phyloP scores from a whole-genome alignment of 2,797 vertebrate species.

The Macroramphosus scolopax region DNA sequence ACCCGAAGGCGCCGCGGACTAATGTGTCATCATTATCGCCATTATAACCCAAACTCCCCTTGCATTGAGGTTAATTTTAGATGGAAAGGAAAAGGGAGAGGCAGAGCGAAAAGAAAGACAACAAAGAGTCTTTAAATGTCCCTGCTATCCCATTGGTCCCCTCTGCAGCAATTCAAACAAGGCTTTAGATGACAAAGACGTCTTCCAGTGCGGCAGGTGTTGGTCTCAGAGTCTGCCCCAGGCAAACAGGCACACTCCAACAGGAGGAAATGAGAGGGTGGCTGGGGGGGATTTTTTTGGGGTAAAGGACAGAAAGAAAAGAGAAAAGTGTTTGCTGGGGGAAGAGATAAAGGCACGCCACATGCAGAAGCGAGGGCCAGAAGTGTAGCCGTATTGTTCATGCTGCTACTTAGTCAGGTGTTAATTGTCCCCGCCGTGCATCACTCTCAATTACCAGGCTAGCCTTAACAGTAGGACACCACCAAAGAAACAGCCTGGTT shows the following conservation, averaged over 20 bases:
- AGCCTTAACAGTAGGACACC: conserved; percentile 65
- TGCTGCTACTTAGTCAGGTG: conserved; percentile 81
- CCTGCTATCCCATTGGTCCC: conserved; percentile 77
- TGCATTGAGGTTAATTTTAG: conserved; percentile 27
- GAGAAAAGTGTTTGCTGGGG: conserved; percentile 70
- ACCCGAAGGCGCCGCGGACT: too few species aligned
- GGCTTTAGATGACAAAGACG: conserved; percentile 87
- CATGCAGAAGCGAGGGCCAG: conserved; percentile 80
- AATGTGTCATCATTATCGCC: conserved; percentile 32
- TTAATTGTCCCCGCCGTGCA: conserved; percentile 76
- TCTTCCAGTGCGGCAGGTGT: conserved; percentile 90
- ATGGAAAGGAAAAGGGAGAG: conserved; percentile 32
- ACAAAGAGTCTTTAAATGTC: conserved; percentile 69
- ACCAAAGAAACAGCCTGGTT: conserved; percentile 63
- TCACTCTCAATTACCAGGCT: conserved; percentile 76
- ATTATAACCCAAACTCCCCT: conserved; percentile 24
- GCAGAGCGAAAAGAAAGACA: conserved; percentile 29
- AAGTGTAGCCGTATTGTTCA: conserved; percentile 78
- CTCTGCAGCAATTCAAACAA: conserved; percentile 84
- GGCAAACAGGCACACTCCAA: conserved; percentile 83
- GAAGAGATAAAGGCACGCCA: conserved; percentile 74
- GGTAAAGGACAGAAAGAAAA: conserved; percentile 42
- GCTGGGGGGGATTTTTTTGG: conserved; percentile 16
- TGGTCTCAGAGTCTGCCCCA: conserved; percentile 86
- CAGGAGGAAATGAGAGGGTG: conserved; percentile 66